Evolutionary conservation across 2,888 invertebrate species (phyloP), one percentile per base, ranked within the genome.

Genomic region (Amaurobius ferox): DNA sequence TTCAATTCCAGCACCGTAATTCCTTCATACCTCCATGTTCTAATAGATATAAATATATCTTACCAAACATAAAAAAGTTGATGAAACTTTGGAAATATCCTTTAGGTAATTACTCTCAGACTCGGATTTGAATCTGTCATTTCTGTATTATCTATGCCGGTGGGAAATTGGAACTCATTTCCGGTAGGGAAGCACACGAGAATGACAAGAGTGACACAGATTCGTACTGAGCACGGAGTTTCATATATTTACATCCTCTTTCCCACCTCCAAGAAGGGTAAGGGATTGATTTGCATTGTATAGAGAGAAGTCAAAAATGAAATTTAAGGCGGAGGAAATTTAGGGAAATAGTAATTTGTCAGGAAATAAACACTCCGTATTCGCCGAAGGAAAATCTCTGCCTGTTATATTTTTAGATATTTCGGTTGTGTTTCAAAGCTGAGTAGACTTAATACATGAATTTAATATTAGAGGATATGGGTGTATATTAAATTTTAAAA

Each of bases 191-290:
- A 48, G 48, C 16, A 32, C 3, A 48, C 32, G 44, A 16, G 66
- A 72, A 66, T 72, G 72, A 79, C 72, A 79, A 26, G 67, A 23
- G 28, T 55, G 77, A 67, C 77, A 39, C n/a, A 44, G 32, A 77
- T 32, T 55, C 77, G 32, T 62, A 48, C 77, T 39, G n/a, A 77
- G 35, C 30, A 48, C 39, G 28, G 79, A 44, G 79, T 71, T 62
- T 79, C 71, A 71, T 71, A 71, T 71, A 79, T 79, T 61, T 79
- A 28, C 23, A 55, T 71, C 79, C 67, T 64, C 44, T 79, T 79
- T 71, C 16, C 44, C 62, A 40, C 29, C 74, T 29, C 29, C 9
- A 39, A 40, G 61, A 80, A 44, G 48, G 62, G 26, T 55, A 30
- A 16, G 62, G 40, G 32, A 74, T 81, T 29, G 74, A 68, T 70